These are phyloP conservation scores for Potorous gilbertii DNA, from an alignment of 2,797 vertebrate species.

Conservation along the genomic window DNA sequence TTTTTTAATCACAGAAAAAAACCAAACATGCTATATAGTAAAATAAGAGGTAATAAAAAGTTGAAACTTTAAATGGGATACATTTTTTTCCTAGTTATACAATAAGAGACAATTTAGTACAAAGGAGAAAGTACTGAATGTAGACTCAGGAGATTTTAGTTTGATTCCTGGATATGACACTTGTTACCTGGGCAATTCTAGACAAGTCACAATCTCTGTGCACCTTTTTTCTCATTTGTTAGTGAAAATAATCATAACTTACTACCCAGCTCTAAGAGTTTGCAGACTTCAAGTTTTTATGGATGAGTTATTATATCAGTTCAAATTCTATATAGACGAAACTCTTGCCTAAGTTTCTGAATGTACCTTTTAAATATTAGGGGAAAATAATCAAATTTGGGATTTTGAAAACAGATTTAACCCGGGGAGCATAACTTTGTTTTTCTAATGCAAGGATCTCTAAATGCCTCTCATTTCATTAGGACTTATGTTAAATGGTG, in stretches of 20 bases:
- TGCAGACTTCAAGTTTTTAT: not conserved
- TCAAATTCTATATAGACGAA: not conserved
- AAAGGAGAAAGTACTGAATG: not conserved
- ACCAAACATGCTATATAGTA: not conserved
- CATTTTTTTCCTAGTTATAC: not conserved
- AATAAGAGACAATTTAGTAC: not conserved
- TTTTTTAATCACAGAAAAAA: not conserved
- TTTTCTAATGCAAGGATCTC: slow-evolving; percentile 66
- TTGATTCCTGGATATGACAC: not conserved
- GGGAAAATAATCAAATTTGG: slow-evolving; percentile 1
- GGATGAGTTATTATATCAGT: not conserved
- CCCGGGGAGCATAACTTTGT: slow-evolving; percentile 55
- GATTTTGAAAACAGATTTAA: slow-evolving; percentile 48
- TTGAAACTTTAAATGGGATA: not conserved
- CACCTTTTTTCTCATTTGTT: not conserved
- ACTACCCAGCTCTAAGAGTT: not conserved
- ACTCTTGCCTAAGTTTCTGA: slow-evolving; percentile 12
- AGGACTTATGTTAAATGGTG: slow-evolving; percentile 73
- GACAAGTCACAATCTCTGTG: not conserved
- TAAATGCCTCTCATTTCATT: slow-evolving; percentile 70
- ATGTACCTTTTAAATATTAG: not conserved
- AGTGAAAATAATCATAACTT: no score
- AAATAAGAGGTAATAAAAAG: not conserved
- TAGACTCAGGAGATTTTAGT: not conserved
- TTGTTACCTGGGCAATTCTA: not conserved